phyloP scores from a whole-genome alignment of 2,113 vertebrate genomes.

The Microcebus griseorufus region DNA sequence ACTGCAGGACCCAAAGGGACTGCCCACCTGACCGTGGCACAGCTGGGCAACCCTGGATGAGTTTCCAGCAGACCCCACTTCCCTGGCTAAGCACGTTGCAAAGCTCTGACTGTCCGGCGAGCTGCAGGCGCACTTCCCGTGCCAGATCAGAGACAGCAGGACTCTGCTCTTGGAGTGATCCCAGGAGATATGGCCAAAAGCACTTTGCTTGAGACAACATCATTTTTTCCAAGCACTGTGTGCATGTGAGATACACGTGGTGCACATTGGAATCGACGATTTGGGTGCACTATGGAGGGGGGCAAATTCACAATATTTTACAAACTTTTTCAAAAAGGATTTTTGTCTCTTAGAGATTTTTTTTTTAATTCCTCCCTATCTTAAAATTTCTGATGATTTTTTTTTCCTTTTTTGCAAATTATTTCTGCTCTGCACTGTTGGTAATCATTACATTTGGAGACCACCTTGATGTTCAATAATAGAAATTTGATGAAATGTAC shows the following conservation, averaged over 20 bases:
- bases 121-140: neutral
- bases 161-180: fast-evolving
- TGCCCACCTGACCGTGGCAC: neutral
- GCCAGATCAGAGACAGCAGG: too few relatives aligned
- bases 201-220: neutral
- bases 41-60: neutral
- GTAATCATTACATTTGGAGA: neutral
- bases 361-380: neutral
- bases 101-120: neutral
- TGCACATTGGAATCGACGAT: fast-evolving
- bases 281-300: neutral
- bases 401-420: neutral
- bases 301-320: neutral
- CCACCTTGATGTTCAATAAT: neutral
- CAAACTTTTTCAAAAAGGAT: neutral
- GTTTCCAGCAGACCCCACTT: neutral
- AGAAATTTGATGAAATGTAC: neutral
- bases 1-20: neutral
- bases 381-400: neutral
- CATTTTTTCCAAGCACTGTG: neutral
- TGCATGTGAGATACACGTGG: fast-evolving
- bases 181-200: neutral
- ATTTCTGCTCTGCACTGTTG: neutral
- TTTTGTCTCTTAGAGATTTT: neutral
- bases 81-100: neutral